Base-by-base conservation (phyloP, 2,797 vertebrate genomes). In the Merluccius polli region DNA sequence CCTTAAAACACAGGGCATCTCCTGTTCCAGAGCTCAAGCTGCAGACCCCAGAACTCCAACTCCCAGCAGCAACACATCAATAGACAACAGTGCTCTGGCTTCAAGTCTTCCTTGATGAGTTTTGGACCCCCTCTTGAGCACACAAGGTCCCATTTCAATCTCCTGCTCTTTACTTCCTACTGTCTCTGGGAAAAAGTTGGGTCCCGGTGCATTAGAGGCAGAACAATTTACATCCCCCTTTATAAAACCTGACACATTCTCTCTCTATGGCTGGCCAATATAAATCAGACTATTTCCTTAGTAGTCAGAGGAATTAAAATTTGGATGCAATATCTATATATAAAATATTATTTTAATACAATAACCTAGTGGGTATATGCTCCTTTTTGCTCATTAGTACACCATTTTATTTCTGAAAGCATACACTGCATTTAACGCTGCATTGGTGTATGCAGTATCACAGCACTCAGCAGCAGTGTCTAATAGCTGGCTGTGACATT, bases 91-190 rank as follows among this genome's bases (percentile, higher is more conserved):
- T 21, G 82, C 33, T 67, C 71, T 79, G 73, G 74, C 80, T 81
- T 75, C 44, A 80, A 77, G 77, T 78, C 48, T 73, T 65, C 77
- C 38, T 8, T 67, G 72, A 79, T 36, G 33, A 81, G 84, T 30
- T 44, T 44, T 29, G 9, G 24, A 79, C 77, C 71, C 70, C 79
- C 71, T 29, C 79, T 70, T 71, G 72, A 79, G 70, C 41, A 73
- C 67, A 35, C 75, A 78, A 78, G 52, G 78, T 80, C 80, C 79
- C 77, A 75, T 78, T 52, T 86, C 78, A 83, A 78, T 79, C 76
- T 83, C 7, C 44, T 71, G n/a, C 73, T 78, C 24, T 33, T 75
- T 36, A 48, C 71, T 71, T 21, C 72, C 38, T 78, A 18, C 10
- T 7, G 67, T 81, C 82, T 74, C 77, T 75, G 70, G 70, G 73